These are phyloP conservation scores for Tetranychus truncatus DNA, from an alignment of 2,888 invertebrate genomes.

Conservation along the genomic window DNA sequence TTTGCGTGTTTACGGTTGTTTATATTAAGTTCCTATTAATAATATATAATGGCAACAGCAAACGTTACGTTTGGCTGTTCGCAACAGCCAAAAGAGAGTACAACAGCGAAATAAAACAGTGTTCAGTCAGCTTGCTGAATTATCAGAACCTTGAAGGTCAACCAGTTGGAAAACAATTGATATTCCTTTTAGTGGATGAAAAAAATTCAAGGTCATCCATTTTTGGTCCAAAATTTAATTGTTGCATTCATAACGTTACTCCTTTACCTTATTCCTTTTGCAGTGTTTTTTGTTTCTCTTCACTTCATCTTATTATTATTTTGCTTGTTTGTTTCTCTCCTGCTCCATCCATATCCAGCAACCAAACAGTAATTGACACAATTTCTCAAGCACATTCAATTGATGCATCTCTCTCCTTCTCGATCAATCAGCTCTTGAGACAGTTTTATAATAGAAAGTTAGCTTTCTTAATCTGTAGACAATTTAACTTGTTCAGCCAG, in stretches of 20 bases:
- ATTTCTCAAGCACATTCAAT: conserved; percentile 1
- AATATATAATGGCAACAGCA: background rate
- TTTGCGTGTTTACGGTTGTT: background rate
- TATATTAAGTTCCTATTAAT: background rate
- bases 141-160: background rate
- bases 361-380: background rate
- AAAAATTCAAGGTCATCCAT: background rate
- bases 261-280: background rate
- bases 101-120: background rate
- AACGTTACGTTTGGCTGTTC: background rate
- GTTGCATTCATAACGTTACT: background rate
- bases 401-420: background rate
- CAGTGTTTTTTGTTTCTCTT: background rate
- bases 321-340: background rate
- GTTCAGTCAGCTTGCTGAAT: background rate
- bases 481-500: background rate
- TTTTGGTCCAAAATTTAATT: background rate
- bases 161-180: conserved; percentile 1
- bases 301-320: background rate
- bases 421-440: conserved; percentile 1
- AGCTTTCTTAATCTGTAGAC: background rate
- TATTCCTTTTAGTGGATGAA: background rate
- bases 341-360: background rate
- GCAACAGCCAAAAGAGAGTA: background rate
- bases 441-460: background rate